These are phyloP conservation scores for Ia io DNA, from an alignment of 2,113 vertebrate genomes.

Conservation along the genomic window DNA sequence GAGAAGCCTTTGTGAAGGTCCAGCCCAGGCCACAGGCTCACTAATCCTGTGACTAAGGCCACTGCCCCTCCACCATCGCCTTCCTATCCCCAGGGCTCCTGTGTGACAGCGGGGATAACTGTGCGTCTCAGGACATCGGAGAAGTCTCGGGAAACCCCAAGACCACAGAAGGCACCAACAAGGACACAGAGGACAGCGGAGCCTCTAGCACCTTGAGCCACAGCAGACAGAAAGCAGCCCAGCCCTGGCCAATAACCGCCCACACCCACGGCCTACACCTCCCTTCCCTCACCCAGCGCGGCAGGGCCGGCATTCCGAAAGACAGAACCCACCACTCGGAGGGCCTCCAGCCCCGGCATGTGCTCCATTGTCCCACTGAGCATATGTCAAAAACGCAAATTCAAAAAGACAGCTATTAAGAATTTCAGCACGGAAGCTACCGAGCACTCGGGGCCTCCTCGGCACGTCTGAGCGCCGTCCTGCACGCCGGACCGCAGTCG, in stretches of 20 bases:
- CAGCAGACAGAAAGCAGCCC: neutral
- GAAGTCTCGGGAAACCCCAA: neutral
- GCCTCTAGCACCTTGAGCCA: neutral
- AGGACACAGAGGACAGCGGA: neutral
- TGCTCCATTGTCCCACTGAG: neutral
- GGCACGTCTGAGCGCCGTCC: neutral
- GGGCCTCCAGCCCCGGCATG: neutral
- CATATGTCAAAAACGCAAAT: neutral
- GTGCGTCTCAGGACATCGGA: neutral
- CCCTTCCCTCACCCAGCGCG: neutral
- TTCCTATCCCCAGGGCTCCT: neutral
- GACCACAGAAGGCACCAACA: neutral
- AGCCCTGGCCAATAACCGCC: too few relatives aligned
- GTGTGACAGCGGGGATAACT: fast-evolving
- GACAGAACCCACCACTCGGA: neutral
- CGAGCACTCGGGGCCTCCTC: neutral
- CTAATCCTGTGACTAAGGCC: too few relatives aligned
- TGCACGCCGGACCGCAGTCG: neutral
- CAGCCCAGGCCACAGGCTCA: neutral
- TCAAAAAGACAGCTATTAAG: neutral
- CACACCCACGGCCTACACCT: neutral
- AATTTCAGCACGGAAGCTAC: neutral
- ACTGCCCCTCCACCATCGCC: neutral
- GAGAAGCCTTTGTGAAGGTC: neutral
- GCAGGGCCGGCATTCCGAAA: neutral